phyloP scores from a whole-genome alignment of 2,888 invertebrate species.

The Melanargia galathea region DNA sequence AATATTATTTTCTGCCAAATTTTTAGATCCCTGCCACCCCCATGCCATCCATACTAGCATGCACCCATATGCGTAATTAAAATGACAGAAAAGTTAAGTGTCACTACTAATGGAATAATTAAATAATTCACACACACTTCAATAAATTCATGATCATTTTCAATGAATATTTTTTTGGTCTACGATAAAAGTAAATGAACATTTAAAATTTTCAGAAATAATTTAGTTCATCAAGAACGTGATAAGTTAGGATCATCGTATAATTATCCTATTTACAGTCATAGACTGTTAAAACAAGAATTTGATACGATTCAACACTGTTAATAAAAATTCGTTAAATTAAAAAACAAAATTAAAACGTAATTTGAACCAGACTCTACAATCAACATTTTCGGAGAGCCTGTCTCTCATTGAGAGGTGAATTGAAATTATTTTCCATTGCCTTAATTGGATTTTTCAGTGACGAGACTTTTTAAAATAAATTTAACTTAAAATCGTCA shows the following conservation, averaged over 20 bases:
- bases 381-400: constrained; percentile 8
- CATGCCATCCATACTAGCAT: too few species aligned
- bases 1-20: too few species aligned
- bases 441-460: constrained; percentile 30
- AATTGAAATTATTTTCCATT: constrained; percentile 21
- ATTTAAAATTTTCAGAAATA: too few species aligned
- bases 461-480: constrained; percentile 21
- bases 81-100: too few species aligned
- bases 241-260: not conserved
- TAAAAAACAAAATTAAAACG: constrained; percentile 19
- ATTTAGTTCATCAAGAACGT: not conserved
- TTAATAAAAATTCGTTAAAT: constrained; percentile 8
- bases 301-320: not conserved
- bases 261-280: too few species aligned
- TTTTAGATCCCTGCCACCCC: too few species aligned
- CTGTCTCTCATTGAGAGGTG: constrained; percentile 11
- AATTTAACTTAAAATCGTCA: not conserved
- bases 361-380: constrained; percentile 10
- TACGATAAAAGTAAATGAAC: too few species aligned
- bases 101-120: too few species aligned
- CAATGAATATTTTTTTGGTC: too few species aligned
- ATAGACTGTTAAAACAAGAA: not conserved
- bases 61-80: too few species aligned
- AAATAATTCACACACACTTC: too few species aligned
- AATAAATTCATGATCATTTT: too few species aligned